Percentiles rank a stretch among this genome's conserved stretches.
Conservation (phyloP, 53 echinoderm and acorn worm genomes). For the Echinarachnius parma region DNA sequence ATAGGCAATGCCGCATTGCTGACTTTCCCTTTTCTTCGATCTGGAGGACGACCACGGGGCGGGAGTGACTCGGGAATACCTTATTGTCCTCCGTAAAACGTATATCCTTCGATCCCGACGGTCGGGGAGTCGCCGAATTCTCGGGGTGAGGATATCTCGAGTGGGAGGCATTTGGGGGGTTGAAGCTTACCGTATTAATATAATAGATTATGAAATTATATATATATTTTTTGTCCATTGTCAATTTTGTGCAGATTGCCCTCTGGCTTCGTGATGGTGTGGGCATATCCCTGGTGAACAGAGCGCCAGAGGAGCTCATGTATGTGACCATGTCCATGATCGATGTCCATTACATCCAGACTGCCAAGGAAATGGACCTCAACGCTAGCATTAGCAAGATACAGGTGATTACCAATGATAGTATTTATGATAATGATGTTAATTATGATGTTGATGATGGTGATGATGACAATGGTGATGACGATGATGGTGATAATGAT, state of each 20-base stretch:
- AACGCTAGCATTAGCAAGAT: conserved; percentile 81
- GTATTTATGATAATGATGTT: neutral
- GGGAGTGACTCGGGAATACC: too few relatives aligned
- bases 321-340: conserved; percentile 74
- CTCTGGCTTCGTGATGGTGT: conserved; percentile 76
- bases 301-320: conserved; percentile 68
- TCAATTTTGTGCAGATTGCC: conserved; percentile 55
- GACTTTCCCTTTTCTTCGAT: too few relatives aligned
- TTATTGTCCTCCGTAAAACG: too few relatives aligned
- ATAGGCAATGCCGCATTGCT: too few relatives aligned
- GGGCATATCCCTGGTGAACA: conserved; percentile 79
- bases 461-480: neutral
- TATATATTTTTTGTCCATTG: too few relatives aligned
- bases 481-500: neutral
- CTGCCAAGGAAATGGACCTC: conserved; percentile 62
- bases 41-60: too few relatives aligned
- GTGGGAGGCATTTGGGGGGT: too few relatives aligned
- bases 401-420: conserved; percentile 61
- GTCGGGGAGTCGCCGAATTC: too few relatives aligned
- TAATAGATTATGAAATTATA: too few relatives aligned
- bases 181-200: too few relatives aligned
- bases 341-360: conserved; percentile 81
- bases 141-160: too few relatives aligned
- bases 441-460: neutral
- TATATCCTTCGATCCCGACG: too few relatives aligned